Conservation (phyloP, 2,113 vertebrate species). For the Tychaedon coryphoeus region DNA sequence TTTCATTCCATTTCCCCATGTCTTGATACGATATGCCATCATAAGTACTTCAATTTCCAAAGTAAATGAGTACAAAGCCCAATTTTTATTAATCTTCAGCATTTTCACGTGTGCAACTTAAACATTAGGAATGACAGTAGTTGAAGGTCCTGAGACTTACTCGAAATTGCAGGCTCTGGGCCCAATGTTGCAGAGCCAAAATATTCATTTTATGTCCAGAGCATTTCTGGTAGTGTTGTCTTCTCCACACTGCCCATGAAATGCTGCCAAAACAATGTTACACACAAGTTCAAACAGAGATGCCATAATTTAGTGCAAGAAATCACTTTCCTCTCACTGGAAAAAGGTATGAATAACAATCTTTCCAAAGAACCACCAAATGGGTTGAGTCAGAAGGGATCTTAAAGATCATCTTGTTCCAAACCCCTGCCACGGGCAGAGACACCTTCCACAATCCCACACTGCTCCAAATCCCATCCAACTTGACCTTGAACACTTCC, state of each 20-base stretch:
- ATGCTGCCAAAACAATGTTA: slow-evolving; percentile 65
- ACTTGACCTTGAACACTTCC: neutral
- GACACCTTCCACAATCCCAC: neutral
- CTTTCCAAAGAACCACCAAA: neutral
- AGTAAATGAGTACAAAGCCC: neutral
- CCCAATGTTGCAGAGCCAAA: slow-evolving; percentile 73
- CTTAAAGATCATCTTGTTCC: neutral
- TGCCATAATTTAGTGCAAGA: neutral
- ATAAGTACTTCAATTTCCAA: neutral
- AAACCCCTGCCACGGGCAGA: neutral
- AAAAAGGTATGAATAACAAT: neutral
- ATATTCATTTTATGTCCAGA: slow-evolving; percentile 45
- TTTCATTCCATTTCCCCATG: neutral
- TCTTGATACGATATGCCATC: neutral
- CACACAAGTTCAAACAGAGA: neutral
- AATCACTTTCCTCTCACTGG: neutral
- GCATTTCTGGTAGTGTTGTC: slow-evolving; percentile 27
- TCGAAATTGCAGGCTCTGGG: slow-evolving; percentile 70
- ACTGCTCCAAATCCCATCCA: neutral
- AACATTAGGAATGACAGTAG: neutral
- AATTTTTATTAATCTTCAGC: neutral
- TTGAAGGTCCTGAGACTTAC: slow-evolving; percentile 66
- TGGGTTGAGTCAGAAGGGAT: neutral
- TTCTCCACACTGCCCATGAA: slow-evolving; percentile 80
- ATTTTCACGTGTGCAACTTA: neutral